These are phyloP conservation scores for Erythrocercus mccallii DNA, from an alignment of 2,113 vertebrate genomes.

Conservation along the genomic window DNA sequence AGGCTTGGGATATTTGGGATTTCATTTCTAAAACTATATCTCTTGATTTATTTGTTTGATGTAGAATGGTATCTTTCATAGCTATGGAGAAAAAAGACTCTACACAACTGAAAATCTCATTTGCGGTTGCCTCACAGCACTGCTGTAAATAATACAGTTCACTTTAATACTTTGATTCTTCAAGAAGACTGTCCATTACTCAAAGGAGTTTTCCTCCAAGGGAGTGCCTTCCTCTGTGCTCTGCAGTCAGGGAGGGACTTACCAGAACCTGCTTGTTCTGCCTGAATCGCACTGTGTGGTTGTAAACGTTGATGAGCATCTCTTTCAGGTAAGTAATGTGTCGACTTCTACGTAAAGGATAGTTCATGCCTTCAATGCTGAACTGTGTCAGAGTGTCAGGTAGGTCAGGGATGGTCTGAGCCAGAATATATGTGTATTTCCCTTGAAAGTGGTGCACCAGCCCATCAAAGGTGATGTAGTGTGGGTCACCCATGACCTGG, in stretches of 20 bases:
- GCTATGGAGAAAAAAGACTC: neutral
- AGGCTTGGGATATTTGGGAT: neutral
- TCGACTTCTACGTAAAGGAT: neutral
- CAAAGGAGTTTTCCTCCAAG: neutral
- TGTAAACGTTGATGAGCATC: constrained; percentile 76
- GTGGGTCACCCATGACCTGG: constrained; percentile 63
- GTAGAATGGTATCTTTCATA: neutral
- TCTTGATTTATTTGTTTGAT: neutral
- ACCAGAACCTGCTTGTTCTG: constrained; percentile 70
- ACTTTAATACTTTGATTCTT: neutral
- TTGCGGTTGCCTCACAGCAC: neutral
- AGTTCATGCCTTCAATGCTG: constrained; percentile 75
- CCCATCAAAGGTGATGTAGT: constrained; percentile 79
- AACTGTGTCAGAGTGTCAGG: constrained; percentile 69
- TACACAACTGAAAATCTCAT: neutral
- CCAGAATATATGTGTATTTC: constrained; percentile 71
- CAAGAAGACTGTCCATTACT: neutral
- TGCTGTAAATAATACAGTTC: neutral
- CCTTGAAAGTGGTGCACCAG: constrained; percentile 77
- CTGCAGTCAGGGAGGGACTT: constrained; percentile 33
- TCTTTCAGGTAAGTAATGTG: constrained; percentile 59
- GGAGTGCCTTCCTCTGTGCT: neutral
- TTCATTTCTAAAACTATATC: neutral
- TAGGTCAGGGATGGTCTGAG: constrained; percentile 62
- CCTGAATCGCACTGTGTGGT: constrained; percentile 76